Percentiles rank a stretch among this genome's conserved stretches.
These are phyloP conservation scores for Virgularia gustaviana DNA, from an alignment of 92 coral and sea anemone genomes.

Conservation along the genomic window DNA sequence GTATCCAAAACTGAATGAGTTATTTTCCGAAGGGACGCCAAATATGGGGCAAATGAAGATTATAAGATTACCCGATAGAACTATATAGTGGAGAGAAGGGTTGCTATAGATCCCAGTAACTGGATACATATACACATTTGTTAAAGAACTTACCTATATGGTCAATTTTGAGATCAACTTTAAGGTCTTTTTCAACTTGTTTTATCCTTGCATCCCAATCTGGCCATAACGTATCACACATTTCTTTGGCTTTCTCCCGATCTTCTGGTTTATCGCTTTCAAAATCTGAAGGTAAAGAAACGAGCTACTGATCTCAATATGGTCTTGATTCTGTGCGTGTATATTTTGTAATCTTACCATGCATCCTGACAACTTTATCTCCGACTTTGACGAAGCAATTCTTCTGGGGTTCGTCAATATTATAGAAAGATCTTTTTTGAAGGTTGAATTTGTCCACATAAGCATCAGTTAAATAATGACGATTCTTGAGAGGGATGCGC, in stretches of 20 bases:
- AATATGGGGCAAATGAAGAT: no score
- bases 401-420: conserved; percentile 13
- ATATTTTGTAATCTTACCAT: background rate
- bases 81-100: background rate
- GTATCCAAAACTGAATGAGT: no score
- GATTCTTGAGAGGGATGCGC: conserved; percentile 22
- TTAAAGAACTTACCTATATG: conserved; percentile 10
- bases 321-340: background rate
- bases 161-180: conserved; percentile 3
- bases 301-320: background rate
- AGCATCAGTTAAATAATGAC: conserved; percentile 32
- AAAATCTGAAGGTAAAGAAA: conserved; percentile 6
- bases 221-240: conserved; percentile 10
- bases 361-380: background rate
- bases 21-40: no score
- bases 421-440: conserved; percentile 3
- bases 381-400: conserved; percentile 23
- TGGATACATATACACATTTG: background rate
- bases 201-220: conserved; percentile 20
- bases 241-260: conserved; percentile 1
- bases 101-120: background rate
- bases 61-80: background rate
- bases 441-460: conserved; percentile 10
- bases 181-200: background rate
- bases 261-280: conserved; percentile 1